Base-by-base conservation (phyloP, 2,888 invertebrate species). In the Plagodis dolabraria region DNA sequence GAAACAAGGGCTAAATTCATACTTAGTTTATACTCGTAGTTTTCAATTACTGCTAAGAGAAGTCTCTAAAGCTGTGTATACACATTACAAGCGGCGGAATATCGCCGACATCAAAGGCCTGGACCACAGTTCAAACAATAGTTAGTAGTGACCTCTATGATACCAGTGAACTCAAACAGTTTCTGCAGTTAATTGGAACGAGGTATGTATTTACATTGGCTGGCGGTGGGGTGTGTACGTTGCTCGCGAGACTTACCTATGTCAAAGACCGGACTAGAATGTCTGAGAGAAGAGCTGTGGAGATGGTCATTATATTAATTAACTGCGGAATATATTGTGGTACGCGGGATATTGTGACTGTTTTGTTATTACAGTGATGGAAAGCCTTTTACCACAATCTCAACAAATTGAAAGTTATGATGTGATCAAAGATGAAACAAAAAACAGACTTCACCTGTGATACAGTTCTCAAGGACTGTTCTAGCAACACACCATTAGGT, bases 131-230 rank as follows among this genome's bases (percentile, higher is more conserved):
- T 9, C 10, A 40, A 40, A 40, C 40, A 40, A 40, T 40, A 40
- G 40, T 40, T 40, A 10, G 10, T 40, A 10, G 6, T 40, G 8
- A 9, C 40, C 40, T 40, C 40, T 79, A 81, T 84, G 85, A 89
- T 86, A 86, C 82, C 82, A 81, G 80, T 73, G 75, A 85, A 85
- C 79, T 79, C 82, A 87, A 84, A 86, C 86, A 84, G 81, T 79
- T 78, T 72, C 79, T 74, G 72, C 73, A 81, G 78, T 87, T 89
- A 89, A 91, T 90, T 89, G 89, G 80, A 88, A 88, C 76, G 80
- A 70, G 63, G 72, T 73, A 73, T 74, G 79, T 90, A 89, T 91
- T 91, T 88, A 79, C 83, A 77, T 76, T 80, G 82, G 74, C 67
- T 83, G 82, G 77, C 83, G 82, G 77, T 81, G 83, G 83, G 80